Conservation (phyloP, 53 echinoderm and acorn worm species). For the Antedon mediterranea region DNA sequence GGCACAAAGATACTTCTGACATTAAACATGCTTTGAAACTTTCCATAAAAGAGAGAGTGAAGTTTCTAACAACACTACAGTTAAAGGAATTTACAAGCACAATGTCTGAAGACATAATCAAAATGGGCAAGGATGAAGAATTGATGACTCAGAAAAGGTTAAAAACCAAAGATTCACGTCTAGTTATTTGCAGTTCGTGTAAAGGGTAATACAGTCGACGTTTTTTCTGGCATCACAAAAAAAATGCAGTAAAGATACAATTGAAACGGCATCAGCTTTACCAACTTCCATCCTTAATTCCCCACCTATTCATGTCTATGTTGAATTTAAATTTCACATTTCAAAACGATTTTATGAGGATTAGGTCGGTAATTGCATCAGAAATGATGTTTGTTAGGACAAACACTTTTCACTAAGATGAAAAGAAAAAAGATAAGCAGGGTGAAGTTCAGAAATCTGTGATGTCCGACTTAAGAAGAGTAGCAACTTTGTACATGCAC, state of each 20-base stretch:
- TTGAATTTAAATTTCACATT: conserved; percentile 11
- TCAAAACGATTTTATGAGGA: conserved; percentile 12
- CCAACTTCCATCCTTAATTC: conserved; percentile 9
- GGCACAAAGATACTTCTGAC: neutral
- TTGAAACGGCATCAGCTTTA: neutral
- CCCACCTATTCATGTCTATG: neutral
- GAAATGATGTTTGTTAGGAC: conserved; percentile 10
- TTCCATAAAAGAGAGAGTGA: neutral
- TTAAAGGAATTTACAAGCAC: neutral
- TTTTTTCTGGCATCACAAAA: conserved; percentile 9
- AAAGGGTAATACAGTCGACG: conserved; percentile 2
- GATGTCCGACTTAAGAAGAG: conserved; percentile 12
- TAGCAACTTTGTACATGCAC: conserved; percentile 1
- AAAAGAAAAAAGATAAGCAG: conserved; percentile 1
- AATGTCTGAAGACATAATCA: conserved; percentile 4
- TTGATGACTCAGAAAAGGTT: neutral
- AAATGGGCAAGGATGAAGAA: neutral
- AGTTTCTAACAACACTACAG: neutral
- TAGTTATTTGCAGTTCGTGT: conserved; percentile 7
- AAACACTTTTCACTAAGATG: conserved; percentile 5
- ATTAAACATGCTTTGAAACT: no score
- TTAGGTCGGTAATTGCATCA: conserved; percentile 11
- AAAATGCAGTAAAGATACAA: neutral
- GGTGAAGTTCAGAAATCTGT: conserved; percentile 12
- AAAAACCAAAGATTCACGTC: neutral